Percentiles rank a stretch among this genome's conserved stretches.
Conservation (phyloP, 2,113 vertebrate species). For the Atherinomorus stipes region DNA sequence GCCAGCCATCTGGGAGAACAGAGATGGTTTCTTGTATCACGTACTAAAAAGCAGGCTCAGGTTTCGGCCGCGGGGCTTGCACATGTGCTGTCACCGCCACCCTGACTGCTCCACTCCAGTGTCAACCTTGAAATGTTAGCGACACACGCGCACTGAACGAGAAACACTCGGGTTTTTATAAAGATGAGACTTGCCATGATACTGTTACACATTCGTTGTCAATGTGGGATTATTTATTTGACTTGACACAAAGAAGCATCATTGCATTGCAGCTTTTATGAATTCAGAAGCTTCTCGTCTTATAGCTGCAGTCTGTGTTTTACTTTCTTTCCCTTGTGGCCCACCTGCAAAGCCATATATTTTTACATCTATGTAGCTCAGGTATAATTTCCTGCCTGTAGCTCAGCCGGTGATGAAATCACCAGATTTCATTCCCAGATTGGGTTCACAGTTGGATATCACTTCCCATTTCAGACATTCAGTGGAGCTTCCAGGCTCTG, state of each 20-base stretch:
- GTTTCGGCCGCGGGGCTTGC: constrained; percentile 55
- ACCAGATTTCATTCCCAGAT: constrained; percentile 49
- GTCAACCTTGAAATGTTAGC: constrained; percentile 56
- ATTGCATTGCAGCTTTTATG: constrained; percentile 7
- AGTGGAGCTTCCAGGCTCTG: constrained; percentile 30
- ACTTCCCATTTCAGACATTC: constrained; percentile 24
- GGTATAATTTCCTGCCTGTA: constrained; percentile 50
- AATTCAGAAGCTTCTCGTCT: constrained; percentile 6
- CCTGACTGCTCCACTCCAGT: constrained; percentile 29
- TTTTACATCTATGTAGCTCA: constrained; percentile 32
- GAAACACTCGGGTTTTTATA: constrained; percentile 14
- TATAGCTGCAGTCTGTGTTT: constrained; percentile 20
- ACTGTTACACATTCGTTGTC: constrained; percentile 8
- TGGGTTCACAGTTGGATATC: constrained; percentile 45
- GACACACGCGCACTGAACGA: constrained; percentile 2
- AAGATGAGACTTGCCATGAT: constrained; percentile 1
- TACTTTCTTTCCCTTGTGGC: constrained; percentile 16
- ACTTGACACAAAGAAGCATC: constrained; percentile 41
- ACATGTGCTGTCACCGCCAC: constrained; percentile 52
- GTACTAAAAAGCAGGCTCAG: constrained; percentile 42
- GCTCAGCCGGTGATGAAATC: constrained; percentile 48
- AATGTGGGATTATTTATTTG: constrained; percentile 35
- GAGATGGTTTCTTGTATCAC: constrained; percentile 53
- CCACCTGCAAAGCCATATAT: constrained; percentile 19
- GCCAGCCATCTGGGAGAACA: constrained; percentile 17